These are phyloP conservation scores for Aelia acuminata DNA, from an alignment of 2,888 invertebrate species.

Conservation along the genomic window DNA sequence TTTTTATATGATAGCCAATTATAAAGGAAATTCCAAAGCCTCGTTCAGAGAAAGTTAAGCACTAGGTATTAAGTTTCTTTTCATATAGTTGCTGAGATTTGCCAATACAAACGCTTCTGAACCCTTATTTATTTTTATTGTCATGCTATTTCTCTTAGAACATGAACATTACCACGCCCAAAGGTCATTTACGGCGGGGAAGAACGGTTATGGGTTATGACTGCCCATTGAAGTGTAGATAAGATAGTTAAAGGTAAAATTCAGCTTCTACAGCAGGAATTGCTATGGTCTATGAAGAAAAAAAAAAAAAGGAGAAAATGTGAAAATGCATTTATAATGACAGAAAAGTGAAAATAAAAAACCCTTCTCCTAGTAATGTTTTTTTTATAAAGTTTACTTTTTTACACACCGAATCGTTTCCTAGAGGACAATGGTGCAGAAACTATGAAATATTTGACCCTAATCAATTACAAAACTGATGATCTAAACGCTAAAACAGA, in stretches of 20 bases:
- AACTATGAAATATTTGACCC: too few species aligned
- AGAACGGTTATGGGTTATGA: background rate
- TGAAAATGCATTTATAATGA: background rate
- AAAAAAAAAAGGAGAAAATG: background rate
- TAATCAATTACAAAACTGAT: too few species aligned
- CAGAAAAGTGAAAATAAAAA: background rate
- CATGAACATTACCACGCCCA: background rate
- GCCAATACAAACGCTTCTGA: background rate
- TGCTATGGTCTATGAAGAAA: too few species aligned
- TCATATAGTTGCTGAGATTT: background rate
- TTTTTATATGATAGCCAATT: background rate
- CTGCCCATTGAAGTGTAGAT: background rate
- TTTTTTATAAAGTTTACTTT: background rate
- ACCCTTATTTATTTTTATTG: background rate
- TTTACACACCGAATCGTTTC: too few species aligned
- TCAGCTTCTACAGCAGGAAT: background rate
- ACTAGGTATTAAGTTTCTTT: conserved; percentile 7
- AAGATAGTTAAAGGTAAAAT: background rate
- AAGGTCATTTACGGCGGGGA: background rate
- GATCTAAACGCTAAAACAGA: too few species aligned
- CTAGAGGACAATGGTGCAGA: too few species aligned
- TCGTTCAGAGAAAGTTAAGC: background rate
- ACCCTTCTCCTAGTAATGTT: background rate
- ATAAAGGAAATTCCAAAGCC: background rate
- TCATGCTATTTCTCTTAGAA: background rate